Percentiles rank a stretch among this genome's conserved stretches.
Evolutionary conservation across 1,140 invertebrate genomes (phyloP).

Genomic region (Alviniconcha marisindica): DNA sequence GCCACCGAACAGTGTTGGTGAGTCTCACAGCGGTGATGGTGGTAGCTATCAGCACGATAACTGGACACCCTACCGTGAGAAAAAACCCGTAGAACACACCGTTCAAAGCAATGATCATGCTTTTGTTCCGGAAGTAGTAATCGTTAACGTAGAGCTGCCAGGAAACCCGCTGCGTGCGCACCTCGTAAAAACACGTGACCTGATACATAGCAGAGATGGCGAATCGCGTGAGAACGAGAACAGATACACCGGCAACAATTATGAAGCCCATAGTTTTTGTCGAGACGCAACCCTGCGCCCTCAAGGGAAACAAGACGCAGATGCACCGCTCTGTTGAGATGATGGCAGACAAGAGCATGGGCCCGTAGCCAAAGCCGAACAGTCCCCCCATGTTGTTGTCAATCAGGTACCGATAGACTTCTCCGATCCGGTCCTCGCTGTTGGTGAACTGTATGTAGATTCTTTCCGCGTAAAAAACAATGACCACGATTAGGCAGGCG

Average conservation of each 20-base stretch:
- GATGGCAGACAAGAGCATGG: not conserved
- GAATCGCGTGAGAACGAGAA: not conserved
- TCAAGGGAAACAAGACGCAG: not conserved
- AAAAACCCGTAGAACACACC: slow-evolving; percentile 14
- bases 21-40: not conserved
- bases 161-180: not conserved
- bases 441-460: not conserved
- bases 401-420: not conserved
- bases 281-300: not conserved
- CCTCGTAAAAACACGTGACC: not conserved
- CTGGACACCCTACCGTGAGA: not conserved
- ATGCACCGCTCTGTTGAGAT: slow-evolving; percentile 16
- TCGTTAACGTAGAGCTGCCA: not conserved
- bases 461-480: not conserved
- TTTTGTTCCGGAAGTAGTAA: not conserved
- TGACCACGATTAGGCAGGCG: not conserved
- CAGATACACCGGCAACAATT: not conserved
- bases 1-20: not conserved
- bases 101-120: not conserved
- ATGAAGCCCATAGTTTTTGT: not conserved
- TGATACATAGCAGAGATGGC: not conserved
- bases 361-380: not conserved
- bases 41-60: not conserved
- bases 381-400: not conserved
- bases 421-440: too few relatives aligned